These are phyloP conservation scores for Limnodromus scolopaceus DNA, from an alignment of 2,797 vertebrate genomes.

Conservation along the genomic window DNA sequence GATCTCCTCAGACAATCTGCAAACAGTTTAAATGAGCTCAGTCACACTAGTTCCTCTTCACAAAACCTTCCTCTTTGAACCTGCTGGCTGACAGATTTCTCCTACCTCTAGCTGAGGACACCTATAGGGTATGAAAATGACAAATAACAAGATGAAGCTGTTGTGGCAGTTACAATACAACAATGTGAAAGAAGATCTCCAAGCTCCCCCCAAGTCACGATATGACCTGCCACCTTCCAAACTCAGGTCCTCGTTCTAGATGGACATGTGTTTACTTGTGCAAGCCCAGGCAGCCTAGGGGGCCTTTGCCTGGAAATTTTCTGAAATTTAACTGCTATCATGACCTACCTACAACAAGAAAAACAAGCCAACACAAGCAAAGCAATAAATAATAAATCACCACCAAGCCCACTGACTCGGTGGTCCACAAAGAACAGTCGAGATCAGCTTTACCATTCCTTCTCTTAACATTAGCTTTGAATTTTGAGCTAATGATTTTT, in stretches of 20 bases:
- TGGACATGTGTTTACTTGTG: accelerated
- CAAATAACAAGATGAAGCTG: neutral
- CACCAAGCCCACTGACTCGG: neutral
- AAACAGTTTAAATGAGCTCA: conserved; percentile 64
- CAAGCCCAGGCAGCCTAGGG: neutral
- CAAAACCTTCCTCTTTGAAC: conserved; percentile 25
- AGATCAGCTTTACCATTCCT: neutral
- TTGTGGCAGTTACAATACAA: neutral
- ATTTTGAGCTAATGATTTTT: neutral
- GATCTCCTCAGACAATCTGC: conserved; percentile 60
- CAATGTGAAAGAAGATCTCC: accelerated
- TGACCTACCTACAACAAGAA: neutral
- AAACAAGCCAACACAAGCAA: neutral
- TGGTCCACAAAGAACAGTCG: neutral
- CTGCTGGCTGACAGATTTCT: neutral
- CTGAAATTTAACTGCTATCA: neutral
- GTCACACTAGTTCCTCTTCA: neutral
- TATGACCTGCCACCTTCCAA: neutral
- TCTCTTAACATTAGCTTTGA: neutral
- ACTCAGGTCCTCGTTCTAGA: neutral
- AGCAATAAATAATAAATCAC: neutral
- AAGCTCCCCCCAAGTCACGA: accelerated
- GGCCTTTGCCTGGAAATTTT: neutral
- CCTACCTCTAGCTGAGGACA: neutral
- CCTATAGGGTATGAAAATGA: neutral